Base-by-base conservation (phyloP, 2,113 vertebrate genomes). In the Melanocharis versteri region DNA sequence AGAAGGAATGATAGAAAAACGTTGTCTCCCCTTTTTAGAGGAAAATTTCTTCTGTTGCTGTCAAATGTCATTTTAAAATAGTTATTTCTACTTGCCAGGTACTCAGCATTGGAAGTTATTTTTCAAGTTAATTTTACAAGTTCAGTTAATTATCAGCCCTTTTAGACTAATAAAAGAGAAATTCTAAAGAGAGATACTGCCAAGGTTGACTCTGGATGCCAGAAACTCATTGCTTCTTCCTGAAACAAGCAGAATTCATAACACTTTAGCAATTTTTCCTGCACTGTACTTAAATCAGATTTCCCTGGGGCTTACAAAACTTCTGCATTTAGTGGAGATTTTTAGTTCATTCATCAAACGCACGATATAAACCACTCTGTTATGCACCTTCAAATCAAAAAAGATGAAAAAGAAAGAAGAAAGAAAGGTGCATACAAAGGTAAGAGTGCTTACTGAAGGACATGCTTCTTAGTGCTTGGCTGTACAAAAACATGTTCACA, bases 401-500 rank as follows among this genome's bases (percentile, higher is more conserved):
- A 91, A 85, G 37, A 68, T 47, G 50, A 79, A 78, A 64, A 83
- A 80, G 51, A 66, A 64, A 73, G 35, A 83, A 64, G 44, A 51
- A 84, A 91, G 79, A 89, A 54, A 81, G 89, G 69, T 94, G 84
- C 84, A 84, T 13, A 87, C 61, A 95, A 90, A 95, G 94, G 97
- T 95, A 96, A 95, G 10, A 19, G 33, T 94, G 58, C 79, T 83
- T 48, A 87, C 64, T 79, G 91, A 90, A 96, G 95, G 94, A 95
- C 93, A 96, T 35, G 68, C 37, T 61, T 91, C 85, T 93, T 93
- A 94, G 90, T 93, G 86, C 77, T 97, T 93, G 72, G 40, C 89
- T 97, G 83, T 97, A 96, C 88, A 82, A 96, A 97, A 95, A 73
- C 64, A 42, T 28, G 50, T 92, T 97, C 97, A 58, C 65, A 92